phyloP scores from a whole-genome alignment of 2,888 invertebrate genomes.

The Lamproptera curius region DNA sequence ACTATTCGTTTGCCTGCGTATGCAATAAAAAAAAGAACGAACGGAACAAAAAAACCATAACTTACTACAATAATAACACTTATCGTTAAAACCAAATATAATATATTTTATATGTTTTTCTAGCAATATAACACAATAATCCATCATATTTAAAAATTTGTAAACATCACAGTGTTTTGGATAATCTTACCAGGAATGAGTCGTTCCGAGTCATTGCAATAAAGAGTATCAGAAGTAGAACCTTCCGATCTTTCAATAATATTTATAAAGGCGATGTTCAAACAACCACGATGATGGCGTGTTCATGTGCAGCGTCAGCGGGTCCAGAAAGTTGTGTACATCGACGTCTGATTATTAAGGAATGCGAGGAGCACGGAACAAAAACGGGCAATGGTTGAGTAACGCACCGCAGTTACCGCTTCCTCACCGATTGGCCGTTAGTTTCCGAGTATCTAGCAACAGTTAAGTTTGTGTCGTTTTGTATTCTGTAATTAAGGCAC shows the following conservation, averaged over 20 bases:
- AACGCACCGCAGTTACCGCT: not conserved
- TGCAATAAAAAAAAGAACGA: too few relatives aligned
- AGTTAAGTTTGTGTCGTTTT: not conserved
- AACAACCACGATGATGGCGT: not conserved
- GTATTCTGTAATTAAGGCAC: constrained; percentile 2
- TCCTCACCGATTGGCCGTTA: not conserved
- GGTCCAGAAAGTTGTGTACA: too few relatives aligned
- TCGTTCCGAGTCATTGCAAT: constrained; percentile 8
- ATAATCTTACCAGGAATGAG: not conserved
- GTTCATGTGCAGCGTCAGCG: not conserved
- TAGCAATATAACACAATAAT: too few relatives aligned
- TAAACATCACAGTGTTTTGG: not conserved
- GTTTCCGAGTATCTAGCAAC: constrained; percentile 7
- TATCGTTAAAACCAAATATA: too few relatives aligned
- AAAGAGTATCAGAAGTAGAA: not conserved
- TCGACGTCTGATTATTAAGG: too few relatives aligned
- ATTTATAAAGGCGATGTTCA: constrained; percentile 5
- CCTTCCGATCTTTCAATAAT: not conserved
- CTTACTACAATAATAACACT: too few relatives aligned
- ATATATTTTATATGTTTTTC: too few relatives aligned
- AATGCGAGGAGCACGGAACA: too few relatives aligned
- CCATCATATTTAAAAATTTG: not conserved
- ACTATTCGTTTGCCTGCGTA: too few relatives aligned
- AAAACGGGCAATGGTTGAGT: not conserved
- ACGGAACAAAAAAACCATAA: too few relatives aligned